These are phyloP conservation scores for Lytechinus variegatus DNA, from an alignment of 35 echinoderm and acorn worm genomes.

Conservation along the genomic window DNA sequence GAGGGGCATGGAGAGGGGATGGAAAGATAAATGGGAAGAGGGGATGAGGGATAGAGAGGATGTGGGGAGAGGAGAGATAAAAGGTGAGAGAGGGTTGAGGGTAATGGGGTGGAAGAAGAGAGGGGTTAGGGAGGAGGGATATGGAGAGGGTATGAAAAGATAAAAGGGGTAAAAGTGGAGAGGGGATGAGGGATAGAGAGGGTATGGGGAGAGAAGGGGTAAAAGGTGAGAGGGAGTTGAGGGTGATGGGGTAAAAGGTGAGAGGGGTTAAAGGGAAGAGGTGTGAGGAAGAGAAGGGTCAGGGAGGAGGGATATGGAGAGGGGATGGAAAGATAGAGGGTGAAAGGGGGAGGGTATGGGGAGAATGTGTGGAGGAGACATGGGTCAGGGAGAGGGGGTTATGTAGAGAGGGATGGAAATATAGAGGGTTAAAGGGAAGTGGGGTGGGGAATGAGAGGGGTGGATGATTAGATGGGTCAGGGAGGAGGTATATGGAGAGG, in stretches of 20 bases:
- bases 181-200: no score
- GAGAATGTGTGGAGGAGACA: neutral
- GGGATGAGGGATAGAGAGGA: neutral
- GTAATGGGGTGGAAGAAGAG: no score
- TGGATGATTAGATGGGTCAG: no score
- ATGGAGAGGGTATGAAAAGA: no score
- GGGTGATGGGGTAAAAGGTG: no score
- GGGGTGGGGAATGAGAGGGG: neutral
- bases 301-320: no score
- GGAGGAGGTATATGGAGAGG: neutral
- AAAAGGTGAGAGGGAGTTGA: no score
- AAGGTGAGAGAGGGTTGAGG: neutral
- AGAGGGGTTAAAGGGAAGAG: no score
- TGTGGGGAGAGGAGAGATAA: neutral
- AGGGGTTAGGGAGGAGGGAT: neutral
- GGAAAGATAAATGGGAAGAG: neutral
- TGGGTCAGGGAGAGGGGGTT: neutral
- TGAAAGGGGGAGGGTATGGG: neutral
- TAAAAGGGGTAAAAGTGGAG: neutral
- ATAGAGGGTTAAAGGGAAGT: neutral
- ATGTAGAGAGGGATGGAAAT: neutral
- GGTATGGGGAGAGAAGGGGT: no score
- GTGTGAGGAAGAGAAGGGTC: no score
- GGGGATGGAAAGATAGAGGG: neutral
- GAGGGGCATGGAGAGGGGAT: no score